These are phyloP conservation scores for Albula goreensis DNA, from an alignment of 2,113 vertebrate genomes.

Conservation along the genomic window DNA sequence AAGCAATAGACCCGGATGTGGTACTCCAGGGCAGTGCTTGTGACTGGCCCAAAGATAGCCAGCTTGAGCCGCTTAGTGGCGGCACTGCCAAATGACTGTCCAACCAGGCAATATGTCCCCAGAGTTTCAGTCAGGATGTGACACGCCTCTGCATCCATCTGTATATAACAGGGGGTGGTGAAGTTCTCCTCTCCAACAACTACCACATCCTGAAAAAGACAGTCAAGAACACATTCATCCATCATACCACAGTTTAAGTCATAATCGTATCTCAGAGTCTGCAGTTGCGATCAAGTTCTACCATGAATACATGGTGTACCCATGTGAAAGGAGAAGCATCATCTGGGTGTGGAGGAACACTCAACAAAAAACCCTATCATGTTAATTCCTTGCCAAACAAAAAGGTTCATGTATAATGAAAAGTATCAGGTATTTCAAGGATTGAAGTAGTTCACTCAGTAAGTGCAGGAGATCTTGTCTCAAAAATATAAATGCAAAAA, in stretches of 20 bases:
- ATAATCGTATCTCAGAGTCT: too few species aligned
- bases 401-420: too few species aligned
- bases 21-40: slow-evolving; percentile 89
- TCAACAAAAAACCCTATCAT: too few species aligned
- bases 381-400: too few species aligned
- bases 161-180: slow-evolving; percentile 93
- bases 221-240: slow-evolving; percentile 14
- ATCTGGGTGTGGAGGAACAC: too few species aligned
- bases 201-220: slow-evolving; percentile 81
- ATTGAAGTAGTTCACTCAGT: too few species aligned
- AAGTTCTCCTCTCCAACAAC: slow-evolving; percentile 94
- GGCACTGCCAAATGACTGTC: slow-evolving; percentile 85
- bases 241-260: neutral
- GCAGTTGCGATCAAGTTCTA: too few species aligned
- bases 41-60: slow-evolving; percentile 88
- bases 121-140: slow-evolving; percentile 95
- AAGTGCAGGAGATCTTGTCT: too few species aligned
- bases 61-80: slow-evolving; percentile 92
- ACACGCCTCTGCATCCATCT: slow-evolving; percentile 90
- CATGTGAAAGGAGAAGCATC: too few species aligned
- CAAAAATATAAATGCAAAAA: too few species aligned
- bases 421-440: too few species aligned
- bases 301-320: too few species aligned
- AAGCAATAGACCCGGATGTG: slow-evolving; percentile 94
- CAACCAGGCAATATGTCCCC: slow-evolving; percentile 88